Evolutionary conservation across 2,888 invertebrate genomes (phyloP).

Genomic region (Mechanitis messenoides): DNA sequence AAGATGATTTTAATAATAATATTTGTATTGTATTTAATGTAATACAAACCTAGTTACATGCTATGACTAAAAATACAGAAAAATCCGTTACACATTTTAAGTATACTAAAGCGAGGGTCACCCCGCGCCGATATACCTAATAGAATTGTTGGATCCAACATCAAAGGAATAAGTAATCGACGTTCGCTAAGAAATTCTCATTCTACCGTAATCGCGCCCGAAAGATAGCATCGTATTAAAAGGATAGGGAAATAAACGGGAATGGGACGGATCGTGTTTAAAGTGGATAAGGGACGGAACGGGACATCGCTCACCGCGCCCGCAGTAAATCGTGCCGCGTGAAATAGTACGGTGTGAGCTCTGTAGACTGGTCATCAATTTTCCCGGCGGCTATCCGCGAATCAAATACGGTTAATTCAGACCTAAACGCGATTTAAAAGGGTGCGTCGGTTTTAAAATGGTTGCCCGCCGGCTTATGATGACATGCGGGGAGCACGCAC

Average conservation of each 20-base stretch:
- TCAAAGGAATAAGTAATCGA: constrained; percentile 38
- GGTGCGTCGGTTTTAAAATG: constrained; percentile 9
- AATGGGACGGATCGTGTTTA: constrained; percentile 36
- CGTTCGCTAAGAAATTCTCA: constrained; percentile 34
- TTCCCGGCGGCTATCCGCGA: constrained; percentile 71
- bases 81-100: constrained; percentile 25
- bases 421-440: constrained; percentile 69
- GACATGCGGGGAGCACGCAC: constrained; percentile 16
- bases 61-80: constrained; percentile 14
- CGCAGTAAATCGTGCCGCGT: constrained; percentile 55
- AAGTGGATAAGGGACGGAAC: constrained; percentile 30
- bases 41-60: neutral
- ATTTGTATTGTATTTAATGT: neutral
- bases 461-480: neutral
- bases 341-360: constrained; percentile 37
- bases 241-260: constrained; percentile 55
- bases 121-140: constrained; percentile 24
- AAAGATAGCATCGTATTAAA: constrained; percentile 67
- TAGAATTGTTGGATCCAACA: constrained; percentile 33
- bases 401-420: constrained; percentile 72
- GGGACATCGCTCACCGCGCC: constrained; percentile 42
- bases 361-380: constrained; percentile 57
- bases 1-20: too few relatives aligned
- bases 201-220: constrained; percentile 48
- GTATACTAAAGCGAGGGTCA: constrained; percentile 26